Base-by-base conservation (phyloP, 2,888 invertebrate species). In the Achlya flavicornis region DNA sequence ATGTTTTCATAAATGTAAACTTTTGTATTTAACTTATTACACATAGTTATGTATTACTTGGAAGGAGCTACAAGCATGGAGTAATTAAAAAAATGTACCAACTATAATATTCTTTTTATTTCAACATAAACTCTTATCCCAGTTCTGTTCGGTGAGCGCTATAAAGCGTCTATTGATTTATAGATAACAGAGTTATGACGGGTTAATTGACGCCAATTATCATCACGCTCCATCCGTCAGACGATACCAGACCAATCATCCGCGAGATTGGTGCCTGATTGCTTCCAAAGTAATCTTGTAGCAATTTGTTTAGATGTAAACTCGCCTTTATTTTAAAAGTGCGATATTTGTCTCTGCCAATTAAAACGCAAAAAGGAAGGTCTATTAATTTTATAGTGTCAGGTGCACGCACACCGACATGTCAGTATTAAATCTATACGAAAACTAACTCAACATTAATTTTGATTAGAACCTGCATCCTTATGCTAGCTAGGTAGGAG, bases 141-240 rank as follows among this genome's bases (percentile, higher is more conserved):
- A n/a, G 6, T 6, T 53, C 19, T 6, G 53, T 53, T 61, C 60
- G 65, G 70, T 68, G 71, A 72, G 68, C 66, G 66, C 62, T 67
- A 68, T 66, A 64, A 67, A 64, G 65, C 66, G 65, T 67, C 70
- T 78, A 82, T 80, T 85, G 87, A 86, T 86, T 85, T 84, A 86
- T 86, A 80, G 82, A 82, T 81, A 70, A 73, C 68, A 66, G 67
- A 68, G 64, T 69, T 73, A 68, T 80, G 87, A 86, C 85, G 81
- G 78, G 80, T 64, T 87, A 85, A 87, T 87, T 83, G 81, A 63
- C 64, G 75, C 71, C 79, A 79, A 81, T 84, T 83, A 83, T 72
- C 76, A 71, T 75, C 72, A 69, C 73, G 74, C 68, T 68, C 75
- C 76, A 71, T 78, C 75, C 68, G 66, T 72, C 71, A 59, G 58